Conservation (phyloP, 2,113 vertebrate genomes). For the Petrocephalus zakoni region DNA sequence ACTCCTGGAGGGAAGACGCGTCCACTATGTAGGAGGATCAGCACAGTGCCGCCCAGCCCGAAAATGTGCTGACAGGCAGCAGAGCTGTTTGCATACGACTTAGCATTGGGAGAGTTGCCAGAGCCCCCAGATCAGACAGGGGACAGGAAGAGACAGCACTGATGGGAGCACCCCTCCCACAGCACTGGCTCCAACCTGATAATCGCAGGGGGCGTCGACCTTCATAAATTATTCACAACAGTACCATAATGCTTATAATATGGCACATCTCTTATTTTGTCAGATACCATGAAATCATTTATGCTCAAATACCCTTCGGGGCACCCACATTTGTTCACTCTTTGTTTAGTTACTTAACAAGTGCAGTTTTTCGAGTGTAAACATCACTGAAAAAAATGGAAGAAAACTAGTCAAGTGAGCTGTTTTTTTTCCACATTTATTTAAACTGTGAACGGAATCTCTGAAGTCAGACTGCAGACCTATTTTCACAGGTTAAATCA, state of each 20-base stretch:
- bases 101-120: not conserved
- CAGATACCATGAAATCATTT: not conserved
- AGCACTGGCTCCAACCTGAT: not conserved
- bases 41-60: not conserved
- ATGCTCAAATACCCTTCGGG: not conserved
- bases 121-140: not conserved
- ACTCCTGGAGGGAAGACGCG: not conserved
- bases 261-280: not conserved
- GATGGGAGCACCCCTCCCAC: not conserved
- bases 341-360: not conserved
- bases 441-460: not conserved
- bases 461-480: not conserved
- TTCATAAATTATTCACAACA: not conserved
- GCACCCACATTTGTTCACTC: not conserved
- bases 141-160: not conserved
- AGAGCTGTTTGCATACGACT: not conserved
- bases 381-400: not conserved
- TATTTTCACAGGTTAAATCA: not conserved
- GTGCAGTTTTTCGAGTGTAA: not conserved
- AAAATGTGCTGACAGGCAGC: conserved; percentile 5
- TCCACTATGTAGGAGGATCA: not conserved
- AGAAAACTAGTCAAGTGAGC: not conserved
- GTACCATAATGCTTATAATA: not conserved
- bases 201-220: not conserved
- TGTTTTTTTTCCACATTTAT: not conserved